These are phyloP conservation scores for Tamias sibiricus DNA, from an alignment of 2,113 vertebrate genomes.

Conservation along the genomic window DNA sequence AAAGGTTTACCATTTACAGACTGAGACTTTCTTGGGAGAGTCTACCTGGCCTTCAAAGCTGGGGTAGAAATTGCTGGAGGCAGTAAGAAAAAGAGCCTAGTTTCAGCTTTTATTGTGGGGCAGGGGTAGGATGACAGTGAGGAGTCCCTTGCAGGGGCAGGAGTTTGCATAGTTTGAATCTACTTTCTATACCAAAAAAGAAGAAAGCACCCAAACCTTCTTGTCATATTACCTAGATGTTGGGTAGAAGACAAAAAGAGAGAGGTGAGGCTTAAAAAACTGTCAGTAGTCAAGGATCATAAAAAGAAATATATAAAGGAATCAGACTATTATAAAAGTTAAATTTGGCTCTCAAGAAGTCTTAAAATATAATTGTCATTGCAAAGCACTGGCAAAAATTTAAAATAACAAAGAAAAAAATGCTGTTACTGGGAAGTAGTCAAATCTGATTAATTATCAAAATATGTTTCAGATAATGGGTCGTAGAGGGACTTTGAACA, in stretches of 20 bases:
- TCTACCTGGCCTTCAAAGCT: background rate
- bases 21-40: background rate
- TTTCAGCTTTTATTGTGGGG: background rate
- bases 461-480: background rate
- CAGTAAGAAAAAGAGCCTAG: background rate
- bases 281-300: background rate
- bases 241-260: background rate
- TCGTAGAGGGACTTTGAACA: background rate
- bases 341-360: background rate
- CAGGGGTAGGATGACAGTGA: accelerated
- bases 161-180: background rate
- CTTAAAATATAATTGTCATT: background rate
- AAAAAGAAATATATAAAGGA: background rate
- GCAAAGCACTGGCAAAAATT: background rate
- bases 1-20: background rate
- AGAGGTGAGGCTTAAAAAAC: background rate
- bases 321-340: background rate
- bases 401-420: conserved; percentile 24
- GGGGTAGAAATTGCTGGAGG: background rate
- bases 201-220: background rate
- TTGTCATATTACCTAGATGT: background rate
- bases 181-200: background rate
- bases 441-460: conserved; percentile 49
- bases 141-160: background rate
- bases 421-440: background rate